A percentile compares a stretch with the other conserved stretches of the same genome.
Evolutionary conservation across 2,113 vertebrate genomes (phyloP).

Genomic region (Ellobius talpinus): DNA sequence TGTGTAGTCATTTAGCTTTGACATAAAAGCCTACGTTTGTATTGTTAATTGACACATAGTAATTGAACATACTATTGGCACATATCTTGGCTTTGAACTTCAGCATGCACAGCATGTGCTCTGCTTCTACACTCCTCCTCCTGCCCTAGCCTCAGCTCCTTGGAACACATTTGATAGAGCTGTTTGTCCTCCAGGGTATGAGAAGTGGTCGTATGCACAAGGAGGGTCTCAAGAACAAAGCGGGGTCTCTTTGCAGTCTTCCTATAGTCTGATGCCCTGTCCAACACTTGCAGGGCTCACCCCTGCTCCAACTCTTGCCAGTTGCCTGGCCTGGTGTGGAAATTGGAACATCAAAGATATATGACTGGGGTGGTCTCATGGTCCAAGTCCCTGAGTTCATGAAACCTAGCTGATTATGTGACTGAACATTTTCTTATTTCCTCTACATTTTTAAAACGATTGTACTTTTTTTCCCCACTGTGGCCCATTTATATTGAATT

Average conservation of each 20-base stretch:
- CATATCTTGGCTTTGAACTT: not conserved
- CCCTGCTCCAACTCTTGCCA: not conserved
- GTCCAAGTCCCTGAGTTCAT: not conserved
- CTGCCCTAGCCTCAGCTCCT: not conserved
- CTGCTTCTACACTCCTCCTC: not conserved
- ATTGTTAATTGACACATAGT: not conserved
- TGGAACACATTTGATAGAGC: conserved; percentile 5
- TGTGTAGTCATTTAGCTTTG: conserved; percentile 39
- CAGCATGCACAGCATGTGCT: not conserved
- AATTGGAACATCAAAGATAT: not conserved
- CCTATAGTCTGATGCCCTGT: not conserved
- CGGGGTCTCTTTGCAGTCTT: not conserved
- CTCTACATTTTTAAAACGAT: conserved; percentile 27
- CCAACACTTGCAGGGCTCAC: not conserved
- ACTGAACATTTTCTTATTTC: conserved; percentile 47
- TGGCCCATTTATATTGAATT: conserved; percentile 37
- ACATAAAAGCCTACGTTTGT: not conserved
- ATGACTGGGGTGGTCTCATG: not conserved
- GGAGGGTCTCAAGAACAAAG: conserved; percentile 27
- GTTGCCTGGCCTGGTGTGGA: not conserved
- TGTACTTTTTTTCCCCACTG: conserved; percentile 30
- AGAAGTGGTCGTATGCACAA: not conserved
- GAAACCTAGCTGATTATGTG: conserved; percentile 16
- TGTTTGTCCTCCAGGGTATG: not conserved
- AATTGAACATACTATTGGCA: not conserved